Conservation (phyloP, 2,888 invertebrate genomes). For the Esperia sulphurella region DNA sequence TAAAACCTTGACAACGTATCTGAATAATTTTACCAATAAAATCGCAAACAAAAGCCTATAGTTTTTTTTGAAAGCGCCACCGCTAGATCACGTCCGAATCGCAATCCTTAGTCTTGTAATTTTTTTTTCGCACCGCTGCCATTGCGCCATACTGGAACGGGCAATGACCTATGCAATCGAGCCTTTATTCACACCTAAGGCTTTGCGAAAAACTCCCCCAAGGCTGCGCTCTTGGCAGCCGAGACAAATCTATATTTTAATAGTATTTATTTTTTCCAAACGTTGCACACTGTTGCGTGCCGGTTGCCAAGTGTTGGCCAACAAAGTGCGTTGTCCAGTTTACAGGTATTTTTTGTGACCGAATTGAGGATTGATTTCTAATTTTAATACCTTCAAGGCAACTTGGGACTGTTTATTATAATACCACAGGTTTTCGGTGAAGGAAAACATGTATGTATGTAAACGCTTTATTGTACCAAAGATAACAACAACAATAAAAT, state of each 20-base stretch:
- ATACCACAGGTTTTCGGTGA: no score
- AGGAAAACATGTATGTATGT: no score
- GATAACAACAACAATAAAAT: no score
- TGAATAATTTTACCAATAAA: neutral
- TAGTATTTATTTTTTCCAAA: slow-evolving; percentile 41
- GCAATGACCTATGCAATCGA: slow-evolving; percentile 52
- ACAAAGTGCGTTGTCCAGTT: slow-evolving; percentile 45
- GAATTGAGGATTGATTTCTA: neutral
- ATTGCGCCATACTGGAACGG: slow-evolving; percentile 32
- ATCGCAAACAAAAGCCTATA: neutral
- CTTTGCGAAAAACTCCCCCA: slow-evolving; percentile 61
- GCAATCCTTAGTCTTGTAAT: slow-evolving; percentile 32
- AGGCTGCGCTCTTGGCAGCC: slow-evolving; percentile 59
- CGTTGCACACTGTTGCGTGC: slow-evolving; percentile 56
- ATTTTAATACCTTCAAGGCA: no score
- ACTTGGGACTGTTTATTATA: no score
- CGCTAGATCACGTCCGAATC: slow-evolving; percentile 43
- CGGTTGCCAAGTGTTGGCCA: slow-evolving; percentile 43
- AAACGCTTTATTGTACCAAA: no score
- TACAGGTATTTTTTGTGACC: slow-evolving; percentile 1
- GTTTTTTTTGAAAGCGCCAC: slow-evolving; percentile 18
- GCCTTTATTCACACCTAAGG: slow-evolving; percentile 33
- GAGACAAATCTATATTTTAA: slow-evolving; percentile 69
- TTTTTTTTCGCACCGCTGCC: slow-evolving; percentile 25
- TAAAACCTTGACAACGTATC: no score